Conservation (phyloP, 1,140 invertebrate genomes). For the Halotydeus destructor region DNA sequence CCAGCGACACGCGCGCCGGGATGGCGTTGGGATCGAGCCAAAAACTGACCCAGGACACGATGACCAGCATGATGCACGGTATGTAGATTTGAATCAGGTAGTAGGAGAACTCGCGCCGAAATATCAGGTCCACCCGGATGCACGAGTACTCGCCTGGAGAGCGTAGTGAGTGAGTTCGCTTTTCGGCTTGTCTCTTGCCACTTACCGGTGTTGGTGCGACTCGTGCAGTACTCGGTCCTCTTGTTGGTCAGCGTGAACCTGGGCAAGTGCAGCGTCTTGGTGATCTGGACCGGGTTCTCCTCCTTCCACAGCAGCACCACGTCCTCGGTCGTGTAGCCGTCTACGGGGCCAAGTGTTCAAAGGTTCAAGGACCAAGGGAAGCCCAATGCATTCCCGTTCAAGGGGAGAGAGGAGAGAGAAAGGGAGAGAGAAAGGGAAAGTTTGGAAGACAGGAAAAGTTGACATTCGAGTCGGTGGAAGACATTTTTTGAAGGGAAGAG, state of each 20-base stretch:
- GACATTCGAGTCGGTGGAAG: too few relatives aligned
- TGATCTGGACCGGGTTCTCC: constrained; percentile 75
- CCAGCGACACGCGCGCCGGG: constrained; percentile 27
- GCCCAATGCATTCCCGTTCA: too few relatives aligned
- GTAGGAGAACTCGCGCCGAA: constrained; percentile 28
- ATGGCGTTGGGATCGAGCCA: constrained; percentile 32
- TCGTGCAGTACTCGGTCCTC: constrained; percentile 28
- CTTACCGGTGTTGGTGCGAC: constrained; percentile 28
- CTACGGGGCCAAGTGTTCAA: too few relatives aligned
- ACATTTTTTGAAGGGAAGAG: too few relatives aligned
- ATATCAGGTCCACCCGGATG: constrained; percentile 19
- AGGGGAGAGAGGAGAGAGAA: too few relatives aligned
- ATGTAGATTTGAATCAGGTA: constrained; percentile 31
- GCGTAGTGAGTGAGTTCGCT: background rate
- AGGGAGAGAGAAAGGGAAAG: too few relatives aligned
- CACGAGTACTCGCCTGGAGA: constrained; percentile 20
- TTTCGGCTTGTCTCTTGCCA: too few relatives aligned
- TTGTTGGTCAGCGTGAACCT: constrained; percentile 25
- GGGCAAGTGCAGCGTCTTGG: constrained; percentile 27
- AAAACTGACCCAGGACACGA: constrained; percentile 35
- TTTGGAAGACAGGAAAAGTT: too few relatives aligned
- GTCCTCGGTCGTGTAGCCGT: constrained; percentile 85
- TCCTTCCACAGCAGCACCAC: constrained; percentile 82
- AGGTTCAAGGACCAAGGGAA: too few relatives aligned
- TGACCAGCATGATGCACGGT: constrained; percentile 32